Evolutionary conservation across 1,140 invertebrate genomes (phyloP), one percentile per base, ranked within the genome.

Genomic region (Heliothis virescens): DNA sequence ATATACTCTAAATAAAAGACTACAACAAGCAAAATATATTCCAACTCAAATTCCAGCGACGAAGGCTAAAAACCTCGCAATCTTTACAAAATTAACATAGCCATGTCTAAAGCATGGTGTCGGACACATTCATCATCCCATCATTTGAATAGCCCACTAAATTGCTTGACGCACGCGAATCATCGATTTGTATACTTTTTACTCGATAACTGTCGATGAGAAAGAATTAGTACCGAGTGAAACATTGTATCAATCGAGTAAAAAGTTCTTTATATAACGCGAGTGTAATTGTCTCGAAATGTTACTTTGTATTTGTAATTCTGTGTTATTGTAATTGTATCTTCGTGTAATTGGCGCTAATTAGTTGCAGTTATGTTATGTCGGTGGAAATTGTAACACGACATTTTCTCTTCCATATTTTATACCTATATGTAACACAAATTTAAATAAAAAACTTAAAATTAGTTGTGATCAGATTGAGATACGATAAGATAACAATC

Each of bases 101-200:
- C 62, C 65, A 26, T 5, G 50, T 21, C 62, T 18, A 26, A 69
- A 60, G 53, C 77, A 62, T 18, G 79, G 21, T 52, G 48, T 53
- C 50, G 63, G 52, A 81, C 77, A 82, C 59, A 82, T 87, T 82
- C 82, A 86, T 86, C 82, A 85, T 89, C 81, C 72, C 60, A 73
- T 76, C 82, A 85, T 86, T 86, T 89, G 87, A 89, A 89, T 87
- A 83, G 77, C 79, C 59, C 29, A 67, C 80, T 82, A 85, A 89
- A 91, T 90, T 86, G 85, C 84, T 83, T 83, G 83, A 81, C 82
- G 78, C 89, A 90, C 89, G 87, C 88, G 80, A 90, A 83, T 79
- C 81, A 67, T 55, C 83, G 80, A 86, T 89, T 88, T 84, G 85
- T 87, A 69, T 52, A 53, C 53, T 48, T 60, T 79, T 67, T 65